These are phyloP conservation scores for Ciona savignyi DNA, from an alignment of 23 tunicate genomes.

Conservation along the genomic window DNA sequence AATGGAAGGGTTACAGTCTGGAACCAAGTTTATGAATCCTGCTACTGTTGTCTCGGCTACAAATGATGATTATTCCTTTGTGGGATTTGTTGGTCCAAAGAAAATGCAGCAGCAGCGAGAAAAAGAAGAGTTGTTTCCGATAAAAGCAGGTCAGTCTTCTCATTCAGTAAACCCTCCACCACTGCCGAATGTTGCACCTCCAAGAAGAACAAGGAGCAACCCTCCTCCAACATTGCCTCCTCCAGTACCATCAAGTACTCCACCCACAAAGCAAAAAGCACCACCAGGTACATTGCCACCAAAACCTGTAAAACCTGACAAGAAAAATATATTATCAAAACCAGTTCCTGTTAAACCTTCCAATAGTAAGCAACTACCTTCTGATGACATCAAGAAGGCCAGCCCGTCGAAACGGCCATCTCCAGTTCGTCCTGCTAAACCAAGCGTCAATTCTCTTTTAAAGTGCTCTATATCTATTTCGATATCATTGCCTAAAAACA, in stretches of 20 bases:
- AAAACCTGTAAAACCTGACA: background rate
- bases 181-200: constrained; percentile 26
- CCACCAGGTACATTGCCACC: background rate
- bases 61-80: constrained; percentile 69
- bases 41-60: constrained; percentile 78
- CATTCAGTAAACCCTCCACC: constrained; percentile 19
- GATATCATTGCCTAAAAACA: background rate
- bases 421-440: background rate
- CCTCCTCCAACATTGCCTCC: constrained; percentile 5
- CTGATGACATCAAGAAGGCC: background rate
- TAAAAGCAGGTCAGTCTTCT: background rate
- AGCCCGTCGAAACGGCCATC: background rate
- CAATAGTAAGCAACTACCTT: background rate
- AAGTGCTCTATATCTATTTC: background rate
- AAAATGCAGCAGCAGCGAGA: constrained; percentile 41
- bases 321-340: background rate
- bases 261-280: background rate
- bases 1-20: constrained; percentile 45
- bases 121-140: background rate
- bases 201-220: constrained; percentile 15
- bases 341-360: background rate
- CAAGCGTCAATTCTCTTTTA: background rate
- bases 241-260: background rate
- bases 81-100: constrained; percentile 77
- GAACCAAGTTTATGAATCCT: constrained; percentile 31